Percentiles rank a stretch among this genome's conserved stretches.
phyloP scores from a whole-genome alignment of 1,140 invertebrate species.

The Lysiphlebus fabarum region DNA sequence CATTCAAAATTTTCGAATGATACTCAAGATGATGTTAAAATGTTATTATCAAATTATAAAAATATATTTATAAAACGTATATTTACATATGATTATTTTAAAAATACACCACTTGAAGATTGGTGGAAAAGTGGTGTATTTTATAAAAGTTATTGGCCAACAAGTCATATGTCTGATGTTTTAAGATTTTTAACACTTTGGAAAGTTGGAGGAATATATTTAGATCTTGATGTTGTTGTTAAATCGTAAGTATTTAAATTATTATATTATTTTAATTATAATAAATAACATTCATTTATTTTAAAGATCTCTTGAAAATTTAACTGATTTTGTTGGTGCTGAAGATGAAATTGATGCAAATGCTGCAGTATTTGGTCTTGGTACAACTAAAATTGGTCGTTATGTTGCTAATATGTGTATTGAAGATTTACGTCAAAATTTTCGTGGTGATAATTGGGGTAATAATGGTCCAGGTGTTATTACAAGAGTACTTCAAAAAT shows the following conservation, averaged over 20 bases:
- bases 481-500: constrained; percentile 61
- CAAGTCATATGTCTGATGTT: constrained; percentile 64
- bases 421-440: constrained; percentile 60
- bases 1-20: constrained; percentile 44
- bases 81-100: constrained; percentile 57
- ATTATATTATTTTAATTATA: no score
- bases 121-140: constrained; percentile 60
- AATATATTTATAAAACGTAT: constrained; percentile 49
- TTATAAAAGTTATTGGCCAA: constrained; percentile 56
- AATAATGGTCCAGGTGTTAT: constrained; percentile 73
- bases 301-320: constrained; percentile 56
- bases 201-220: constrained; percentile 75
- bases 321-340: constrained; percentile 65
- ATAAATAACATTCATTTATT: no score
- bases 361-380: constrained; percentile 65
- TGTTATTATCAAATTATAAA: constrained; percentile 40
- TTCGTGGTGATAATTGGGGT: constrained; percentile 65
- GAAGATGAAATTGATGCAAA: constrained; percentile 62
- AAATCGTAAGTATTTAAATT: constrained; percentile 47
- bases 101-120: constrained; percentile 60
- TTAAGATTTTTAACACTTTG: constrained; percentile 69
- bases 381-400: constrained; percentile 55
- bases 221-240: constrained; percentile 74
- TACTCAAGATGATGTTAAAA: constrained; percentile 42
- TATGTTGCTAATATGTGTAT: constrained; percentile 60